Base-by-base conservation (phyloP, 2,113 vertebrate genomes). In the Butorides virescens region DNA sequence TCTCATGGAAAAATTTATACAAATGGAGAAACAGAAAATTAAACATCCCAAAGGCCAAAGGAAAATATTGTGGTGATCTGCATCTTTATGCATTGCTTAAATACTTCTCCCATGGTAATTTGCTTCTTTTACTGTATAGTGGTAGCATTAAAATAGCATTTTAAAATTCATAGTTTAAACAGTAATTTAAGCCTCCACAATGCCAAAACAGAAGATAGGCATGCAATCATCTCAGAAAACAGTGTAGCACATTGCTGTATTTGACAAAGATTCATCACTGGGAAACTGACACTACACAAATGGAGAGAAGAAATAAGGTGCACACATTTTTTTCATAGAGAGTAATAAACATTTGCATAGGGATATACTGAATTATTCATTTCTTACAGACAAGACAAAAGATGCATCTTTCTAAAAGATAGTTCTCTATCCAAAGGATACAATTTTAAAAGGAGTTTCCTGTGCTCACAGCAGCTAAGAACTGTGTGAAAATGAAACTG, bases 331-430 rank as follows among this genome's bases (percentile, higher is more conserved):
- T 91, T 91, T 92, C 58, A 67, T 1, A 65, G 20, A 37, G 42
- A 89, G 77, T 85, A 95, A 91, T 34, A 75, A 93, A 82, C 34
- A 78, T 82, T 89, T 96, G 89, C 92, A 93, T 72, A 56, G 27
- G 56, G 44, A 82, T 72, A 56, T 23, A 85, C 17, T 81, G 58
- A 82, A 87, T 78, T 95, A 82, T 78, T 91, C 34, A 78, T 65
- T 44, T 65, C 79, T 44, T n/a, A 59, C 68, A 74, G 83, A 53
- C n/a, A 86, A 96, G 78, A 90, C n/a, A 71, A 86, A 97, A 93
- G 79, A 83, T 30, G 34, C 20, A 55, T n/a, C 26, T 70, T 92
- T 87, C 52, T 44, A 77, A 70, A 76, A 63, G 25, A 32, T 70
- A 73, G 56, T 83, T 86, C 36, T 70, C 46, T 84, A 53, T 23